Evolutionary conservation across 1,140 invertebrate species (phyloP), one percentile per base, ranked within the genome.

Genomic region (Mamestra configurata): DNA sequence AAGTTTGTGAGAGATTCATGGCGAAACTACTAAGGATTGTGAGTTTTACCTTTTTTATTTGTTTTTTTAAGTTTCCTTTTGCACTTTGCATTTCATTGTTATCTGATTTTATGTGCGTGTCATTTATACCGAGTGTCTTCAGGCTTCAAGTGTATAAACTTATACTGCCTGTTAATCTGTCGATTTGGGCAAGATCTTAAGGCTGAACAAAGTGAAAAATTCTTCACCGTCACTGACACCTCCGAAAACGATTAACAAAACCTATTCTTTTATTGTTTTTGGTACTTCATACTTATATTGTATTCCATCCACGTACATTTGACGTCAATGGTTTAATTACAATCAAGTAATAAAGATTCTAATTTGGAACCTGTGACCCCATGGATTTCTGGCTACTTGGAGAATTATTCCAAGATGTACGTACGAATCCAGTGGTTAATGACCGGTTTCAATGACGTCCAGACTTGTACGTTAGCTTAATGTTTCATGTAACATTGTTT

Each of bases 1-100:
- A 88, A 8, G 82, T 84, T 7, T 83, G 86, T 76, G 90, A 89
- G 71, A 89, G 84, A 82, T 86, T 91, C 68, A 75, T 89, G 20
- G 78, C 84, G 11, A 88, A 82, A 79, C 46, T 91, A 11, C 76
- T 82, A 22, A 80, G 82, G 77, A 72, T 89, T 79, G 89, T 91
- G 70, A 91, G 89, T 91, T 71, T 61, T 43, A 8, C 71, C 13
- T 35, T 66, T 75, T 64, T 24, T 20, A 18, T 3, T 31, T 31
- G 27, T 1, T 31, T 31, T 57, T 27, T 49, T 70, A 24, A 4
- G 15, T 20, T 11, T 6, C 24, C 7, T 31, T 35, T 71, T 71
- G 46, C 13, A 53, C 31, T 53, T 31, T 71, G 6, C 5, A 18
- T 27, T 7, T 35, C 11, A 35, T 35, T 31, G 35, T 66, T 40